A percentile compares a stretch with the other conserved stretches of the same genome.
Conservation (phyloP, 2,888 invertebrate genomes). For the Andrena minutula region DNA sequence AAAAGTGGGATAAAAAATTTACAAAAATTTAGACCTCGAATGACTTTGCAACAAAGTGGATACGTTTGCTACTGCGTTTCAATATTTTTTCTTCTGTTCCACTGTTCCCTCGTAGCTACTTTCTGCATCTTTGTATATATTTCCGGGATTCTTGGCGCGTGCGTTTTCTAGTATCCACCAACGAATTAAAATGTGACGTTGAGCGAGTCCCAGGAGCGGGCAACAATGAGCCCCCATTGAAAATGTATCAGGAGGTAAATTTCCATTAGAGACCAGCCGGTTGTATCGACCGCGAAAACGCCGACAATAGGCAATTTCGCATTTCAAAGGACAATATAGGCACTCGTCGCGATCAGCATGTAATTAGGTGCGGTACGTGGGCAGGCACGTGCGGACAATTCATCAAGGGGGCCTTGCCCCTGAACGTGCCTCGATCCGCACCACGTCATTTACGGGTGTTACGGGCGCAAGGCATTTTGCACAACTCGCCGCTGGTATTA, state of each 20-base stretch:
- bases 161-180: not conserved
- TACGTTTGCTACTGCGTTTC: too few species aligned
- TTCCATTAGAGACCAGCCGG: conserved; percentile 65
- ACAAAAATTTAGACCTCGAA: too few species aligned
- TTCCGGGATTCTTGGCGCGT: not conserved
- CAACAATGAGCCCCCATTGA: conserved; percentile 50
- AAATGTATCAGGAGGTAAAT: conserved; percentile 64
- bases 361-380: conserved; percentile 83
- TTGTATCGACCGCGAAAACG: conserved; percentile 77
- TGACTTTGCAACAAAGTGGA: too few species aligned
- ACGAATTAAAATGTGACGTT: conserved; percentile 14
- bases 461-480: conserved; percentile 72
- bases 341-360: conserved; percentile 82
- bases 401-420: conserved; percentile 80
- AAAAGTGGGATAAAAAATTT: too few species aligned
- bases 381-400: conserved; percentile 84
- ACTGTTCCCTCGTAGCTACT: too few species aligned
- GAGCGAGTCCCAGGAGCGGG: conserved; percentile 20
- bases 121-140: not conserved
- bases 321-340: conserved; percentile 79
- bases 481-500: conserved; percentile 65
- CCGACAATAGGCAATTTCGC: conserved; percentile 80
- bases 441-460: conserved; percentile 77
- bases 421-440: conserved; percentile 66
- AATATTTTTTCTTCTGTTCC: too few species aligned